Base-by-base conservation (phyloP, 2,797 vertebrate genomes). In the Allobates femoralis region DNA sequence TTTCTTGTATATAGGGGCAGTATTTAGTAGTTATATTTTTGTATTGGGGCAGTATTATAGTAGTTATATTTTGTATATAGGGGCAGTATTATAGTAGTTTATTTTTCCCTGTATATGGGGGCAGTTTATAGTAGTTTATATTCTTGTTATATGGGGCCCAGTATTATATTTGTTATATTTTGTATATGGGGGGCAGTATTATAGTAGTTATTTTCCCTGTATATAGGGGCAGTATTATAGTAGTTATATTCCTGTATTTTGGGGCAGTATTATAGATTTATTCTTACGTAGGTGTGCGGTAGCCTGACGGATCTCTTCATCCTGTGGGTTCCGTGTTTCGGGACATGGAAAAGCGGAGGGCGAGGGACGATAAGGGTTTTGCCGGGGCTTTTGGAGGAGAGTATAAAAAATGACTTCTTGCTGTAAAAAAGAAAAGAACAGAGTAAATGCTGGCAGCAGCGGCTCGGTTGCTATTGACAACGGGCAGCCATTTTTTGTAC, bases 241-340 rank as follows among this genome's bases (percentile, higher is more conserved):
- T 62, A 62, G n/a, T 62, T 62, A 28, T 62, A 62, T 62, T 62
- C 60, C 4, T 62, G 60, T 62, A 62, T 12, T 26, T n/a, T n/a
- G 60, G 23, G n/a, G 60, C 60, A 26, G 60, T 62, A 62, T 62
- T 28, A 62, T 62, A 28, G 60, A 66, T 26, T 15, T 30, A 66
- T 15, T 15, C 97, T 99, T 96, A 99, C 98, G 97, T 94, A 98
- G 95, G 95, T 98, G 97, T 87, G 96, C 96, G 97, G 97, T 94
- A 97, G 96, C 94, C 96, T 95, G 94, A 96, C 94, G 94, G 89
- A 90, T 99, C 96, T 87, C 98, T 99, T 97, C 96, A 97, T 98
- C 94, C 96, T 96, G 95, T 96, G 95, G 0, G 95, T 92, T n/a
- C 90, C 94, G 96, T 90, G 96, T 94, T 92, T 96, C 93, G 91